Evolutionary conservation across 2,797 vertebrate species (phyloP).

Genomic region (Falco columbarius): DNA sequence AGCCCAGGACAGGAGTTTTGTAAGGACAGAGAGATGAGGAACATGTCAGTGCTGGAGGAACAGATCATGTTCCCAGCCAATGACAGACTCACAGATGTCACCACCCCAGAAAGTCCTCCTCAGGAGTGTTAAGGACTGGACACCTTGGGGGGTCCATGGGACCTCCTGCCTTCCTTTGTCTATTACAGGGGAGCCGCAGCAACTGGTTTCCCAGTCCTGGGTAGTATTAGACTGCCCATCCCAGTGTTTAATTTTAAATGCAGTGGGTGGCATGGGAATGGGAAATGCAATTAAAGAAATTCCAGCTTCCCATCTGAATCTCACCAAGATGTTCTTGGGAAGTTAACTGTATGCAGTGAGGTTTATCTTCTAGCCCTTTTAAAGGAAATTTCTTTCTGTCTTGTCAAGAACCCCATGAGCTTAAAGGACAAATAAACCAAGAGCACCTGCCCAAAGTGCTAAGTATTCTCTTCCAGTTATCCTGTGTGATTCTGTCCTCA

Average conservation of each 20-base stretch:
- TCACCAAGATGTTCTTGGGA: neutral
- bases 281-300: conserved; percentile 2
- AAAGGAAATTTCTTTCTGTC: neutral
- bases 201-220: neutral
- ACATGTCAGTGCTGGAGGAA: neutral
- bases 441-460: neutral
- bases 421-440: neutral
- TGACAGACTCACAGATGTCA: neutral
- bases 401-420: neutral
- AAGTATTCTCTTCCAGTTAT: neutral
- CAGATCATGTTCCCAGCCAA: neutral
- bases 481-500: neutral
- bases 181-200: neutral
- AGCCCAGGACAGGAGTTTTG: neutral
- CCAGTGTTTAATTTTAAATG: neutral
- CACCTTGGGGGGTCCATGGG: neutral
- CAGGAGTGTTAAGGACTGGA: neutral
- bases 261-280: neutral
- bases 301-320: neutral
- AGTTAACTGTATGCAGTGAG: neutral
- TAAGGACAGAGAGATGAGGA: neutral
- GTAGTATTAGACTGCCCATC: neutral
- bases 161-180: neutral
- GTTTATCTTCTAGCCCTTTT: neutral
- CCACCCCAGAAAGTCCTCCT: neutral